Conservation (phyloP, 2,888 invertebrate species). For the Tachina fera region DNA sequence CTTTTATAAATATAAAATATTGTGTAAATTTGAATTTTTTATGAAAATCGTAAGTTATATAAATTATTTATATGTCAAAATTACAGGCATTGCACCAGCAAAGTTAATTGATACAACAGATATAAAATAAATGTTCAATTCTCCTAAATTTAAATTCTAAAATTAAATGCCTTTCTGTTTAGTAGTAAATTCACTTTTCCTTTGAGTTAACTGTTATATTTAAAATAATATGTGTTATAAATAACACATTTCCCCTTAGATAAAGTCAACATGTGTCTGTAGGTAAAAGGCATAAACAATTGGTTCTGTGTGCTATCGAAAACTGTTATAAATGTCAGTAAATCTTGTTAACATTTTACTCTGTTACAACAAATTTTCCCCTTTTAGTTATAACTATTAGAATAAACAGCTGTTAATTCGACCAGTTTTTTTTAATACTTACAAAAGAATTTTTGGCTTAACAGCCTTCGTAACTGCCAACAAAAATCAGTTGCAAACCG, state of each 20-base stretch:
- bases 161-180: no score
- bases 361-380: slow-evolving; percentile 37
- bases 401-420: slow-evolving; percentile 63
- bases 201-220: slow-evolving; percentile 32
- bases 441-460: slow-evolving; percentile 14
- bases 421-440: slow-evolving; percentile 45
- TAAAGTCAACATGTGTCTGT: slow-evolving; percentile 78
- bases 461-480: slow-evolving; percentile 4
- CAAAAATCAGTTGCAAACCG: slow-evolving; percentile 76
- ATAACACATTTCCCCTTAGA: slow-evolving; percentile 47
- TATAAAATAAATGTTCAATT: no score
- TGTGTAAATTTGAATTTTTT: no score
- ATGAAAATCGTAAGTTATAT: no score
- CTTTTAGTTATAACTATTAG: neutral
- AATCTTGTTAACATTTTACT: neutral
- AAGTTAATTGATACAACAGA: no score
- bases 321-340: slow-evolving; percentile 48
- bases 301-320: neutral
- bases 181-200: no score
- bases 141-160: no score
- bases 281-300: slow-evolving; percentile 76
- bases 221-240: neutral
- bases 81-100: no score
- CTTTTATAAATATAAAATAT: no score
- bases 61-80: no score